Conservation (phyloP, 2,888 invertebrate species). For the Caenorhabditis wallacei region DNA sequence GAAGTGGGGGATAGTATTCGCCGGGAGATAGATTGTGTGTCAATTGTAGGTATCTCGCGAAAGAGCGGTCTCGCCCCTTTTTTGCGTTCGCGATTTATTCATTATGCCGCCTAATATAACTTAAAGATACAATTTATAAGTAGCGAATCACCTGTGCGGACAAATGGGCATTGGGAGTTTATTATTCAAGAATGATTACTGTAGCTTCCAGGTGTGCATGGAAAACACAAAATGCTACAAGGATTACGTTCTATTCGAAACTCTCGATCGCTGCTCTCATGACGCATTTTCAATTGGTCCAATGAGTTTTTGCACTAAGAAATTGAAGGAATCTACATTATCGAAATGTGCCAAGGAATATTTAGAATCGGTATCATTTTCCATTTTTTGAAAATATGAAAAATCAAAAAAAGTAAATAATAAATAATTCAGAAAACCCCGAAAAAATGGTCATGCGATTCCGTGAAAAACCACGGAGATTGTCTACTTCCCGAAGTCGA, state of each 20-base stretch:
- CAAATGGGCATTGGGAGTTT: too few species aligned
- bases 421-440: neutral
- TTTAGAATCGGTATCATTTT: constrained; percentile 12
- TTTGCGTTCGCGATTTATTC: too few species aligned
- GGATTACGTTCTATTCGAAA: constrained; percentile 35
- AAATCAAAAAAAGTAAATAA: too few species aligned
- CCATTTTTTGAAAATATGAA: neutral
- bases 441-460: constrained; percentile 21
- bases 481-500: constrained; percentile 20
- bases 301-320: constrained; percentile 29
- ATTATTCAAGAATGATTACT: too few species aligned
- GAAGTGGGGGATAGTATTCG: too few species aligned
- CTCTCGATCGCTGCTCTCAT: constrained; percentile 29
- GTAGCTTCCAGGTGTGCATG: constrained; percentile 40
- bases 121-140: too few species aligned
- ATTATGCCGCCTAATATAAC: too few species aligned
- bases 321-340: neutral
- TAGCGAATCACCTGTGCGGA: too few species aligned
- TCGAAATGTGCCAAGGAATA: constrained; percentile 6
- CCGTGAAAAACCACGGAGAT: neutral
- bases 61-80: too few species aligned
- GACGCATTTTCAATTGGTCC: constrained; percentile 41
- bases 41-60: too few species aligned
- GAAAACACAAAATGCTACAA: constrained; percentile 48
- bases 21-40: too few species aligned